phyloP scores from a whole-genome alignment of 2,113 vertebrate genomes.

The Vombatus ursinus region DNA sequence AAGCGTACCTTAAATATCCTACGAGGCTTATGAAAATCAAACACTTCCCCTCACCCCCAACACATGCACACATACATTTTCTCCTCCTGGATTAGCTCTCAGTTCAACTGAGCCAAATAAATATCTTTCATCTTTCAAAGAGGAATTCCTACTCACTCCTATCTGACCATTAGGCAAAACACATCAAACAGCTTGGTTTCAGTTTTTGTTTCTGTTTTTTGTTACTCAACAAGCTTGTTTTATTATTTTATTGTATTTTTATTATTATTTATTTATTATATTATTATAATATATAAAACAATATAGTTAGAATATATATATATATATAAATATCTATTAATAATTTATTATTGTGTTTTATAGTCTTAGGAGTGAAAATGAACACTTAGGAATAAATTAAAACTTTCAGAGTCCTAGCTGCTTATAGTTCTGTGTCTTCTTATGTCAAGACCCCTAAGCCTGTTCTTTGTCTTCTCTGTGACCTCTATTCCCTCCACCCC shows the following conservation, averaged over 20 bases:
- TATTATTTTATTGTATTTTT: too few species aligned
- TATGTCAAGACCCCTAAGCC: background rate
- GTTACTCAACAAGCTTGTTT: background rate
- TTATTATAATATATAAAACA: too few species aligned
- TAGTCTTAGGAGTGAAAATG: background rate
- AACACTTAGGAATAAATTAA: background rate
- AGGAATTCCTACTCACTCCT: background rate
- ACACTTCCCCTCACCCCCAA: background rate
- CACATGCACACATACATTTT: background rate
- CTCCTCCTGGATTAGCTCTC: background rate
- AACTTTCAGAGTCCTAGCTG: background rate
- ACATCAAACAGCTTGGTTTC: background rate
- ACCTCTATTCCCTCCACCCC: background rate
- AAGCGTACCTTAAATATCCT: background rate
- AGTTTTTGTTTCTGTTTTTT: background rate
- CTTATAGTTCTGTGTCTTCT: background rate
- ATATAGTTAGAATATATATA: too few species aligned
- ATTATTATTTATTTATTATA: too few species aligned
- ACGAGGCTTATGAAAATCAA: background rate
- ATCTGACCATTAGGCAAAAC: background rate
- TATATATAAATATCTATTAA: too few species aligned
- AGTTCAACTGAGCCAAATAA: background rate
- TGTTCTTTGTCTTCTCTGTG: background rate
- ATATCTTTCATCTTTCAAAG: background rate
- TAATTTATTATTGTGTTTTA: background rate